phyloP scores from a whole-genome alignment of 2,888 invertebrate genomes.

The Lydus trimaculatus region DNA sequence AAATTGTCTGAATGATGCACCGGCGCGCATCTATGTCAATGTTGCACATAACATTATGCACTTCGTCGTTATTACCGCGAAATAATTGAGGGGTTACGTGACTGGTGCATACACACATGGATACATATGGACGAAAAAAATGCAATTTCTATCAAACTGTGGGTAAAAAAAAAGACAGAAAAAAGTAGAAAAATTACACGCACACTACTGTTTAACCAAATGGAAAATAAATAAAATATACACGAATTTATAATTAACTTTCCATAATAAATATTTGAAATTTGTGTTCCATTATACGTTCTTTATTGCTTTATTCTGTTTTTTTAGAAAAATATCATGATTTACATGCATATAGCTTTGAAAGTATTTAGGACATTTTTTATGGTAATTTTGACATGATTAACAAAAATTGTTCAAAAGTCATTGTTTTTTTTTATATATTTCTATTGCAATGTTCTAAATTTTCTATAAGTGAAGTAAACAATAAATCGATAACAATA shows the following conservation, averaged over 20 bases:
- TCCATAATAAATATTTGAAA: slow-evolving; percentile 9
- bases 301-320: no score
- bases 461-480: background rate
- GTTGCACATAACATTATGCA: slow-evolving; percentile 6
- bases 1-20: slow-evolving; percentile 8
- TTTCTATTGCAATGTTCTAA: background rate
- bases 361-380: background rate
- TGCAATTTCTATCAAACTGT: background rate
- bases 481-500: slow-evolving; percentile 3
- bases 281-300: background rate
- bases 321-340: background rate
- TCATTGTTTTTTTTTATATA: background rate
- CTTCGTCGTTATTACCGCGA: background rate
- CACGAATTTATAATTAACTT: background rate
- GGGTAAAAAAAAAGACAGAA: background rate
- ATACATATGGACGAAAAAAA: background rate
- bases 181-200: background rate
- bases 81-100: slow-evolving; percentile 11
- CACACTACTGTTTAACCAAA: slow-evolving; percentile 1
- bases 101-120: background rate
- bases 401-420: background rate
- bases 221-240: slow-evolving; percentile 7
- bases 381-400: background rate
- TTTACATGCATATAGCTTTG: background rate
- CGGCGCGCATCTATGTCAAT: slow-evolving; percentile 6